Evolutionary conservation across 2,888 invertebrate genomes (phyloP), one percentile per base, ranked within the genome.

Genomic region (Drosophila sordidapex): DNA sequence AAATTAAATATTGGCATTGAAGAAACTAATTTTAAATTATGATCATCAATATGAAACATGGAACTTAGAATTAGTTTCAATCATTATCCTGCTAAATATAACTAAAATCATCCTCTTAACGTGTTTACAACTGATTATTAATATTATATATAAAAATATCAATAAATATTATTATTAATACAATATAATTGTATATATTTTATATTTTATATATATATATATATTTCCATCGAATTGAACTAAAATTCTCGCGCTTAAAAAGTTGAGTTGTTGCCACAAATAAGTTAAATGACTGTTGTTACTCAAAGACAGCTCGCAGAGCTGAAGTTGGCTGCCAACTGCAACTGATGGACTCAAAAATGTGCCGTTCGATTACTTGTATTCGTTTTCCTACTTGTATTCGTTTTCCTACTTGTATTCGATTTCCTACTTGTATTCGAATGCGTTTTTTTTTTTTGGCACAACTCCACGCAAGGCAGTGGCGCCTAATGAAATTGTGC

Each of bases 401-500:
- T 53, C 13, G 53, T 35, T 33, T 51, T 18, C 27, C 31, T n/a
- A n/a, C 8, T 4, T 49, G 25, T 53, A 35, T 21, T 53, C 25
- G 25, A 15, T 33, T 51, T 18, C 27, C 31, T n/a, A n/a, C 8
- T 4, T 49, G 25, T 53, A 35, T 21, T 53, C 25, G 25, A 15
- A 36, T 36, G 15, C 36, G 36, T 36, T 36, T 36, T 18, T 27
- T 27, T 31, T 31, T 33, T 52, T 53, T 52, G 52, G 52, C 21
- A 4, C 15, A 13, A 4, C 4, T 27, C 40, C 8, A 33, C 71
- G 71, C 65, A 40, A 71, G 73, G 68, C 88, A 86, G 48, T 51
- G 66, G 74, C 77, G 79, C 80, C 73, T 88, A 90, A 87, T 87
- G 87, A 87, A 87, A 87, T 87, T 87, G 87, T 87, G 87, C 87